phyloP scores from a whole-genome alignment of 2,888 invertebrate species.

The Pseudococcus longispinus region DNA sequence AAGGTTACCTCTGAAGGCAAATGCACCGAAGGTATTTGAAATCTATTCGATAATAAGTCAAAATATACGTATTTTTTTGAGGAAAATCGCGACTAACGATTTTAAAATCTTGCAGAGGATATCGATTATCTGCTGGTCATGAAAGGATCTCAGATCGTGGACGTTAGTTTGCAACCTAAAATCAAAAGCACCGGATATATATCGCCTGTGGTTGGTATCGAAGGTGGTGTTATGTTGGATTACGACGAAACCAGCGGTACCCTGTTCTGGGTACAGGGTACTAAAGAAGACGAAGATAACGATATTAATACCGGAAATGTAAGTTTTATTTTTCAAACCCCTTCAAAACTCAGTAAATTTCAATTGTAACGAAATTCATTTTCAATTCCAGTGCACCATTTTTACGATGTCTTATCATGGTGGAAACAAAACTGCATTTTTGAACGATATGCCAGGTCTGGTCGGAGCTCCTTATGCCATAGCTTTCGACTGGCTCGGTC shows the following conservation, averaged over 20 bases:
- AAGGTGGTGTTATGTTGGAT: conserved; percentile 87
- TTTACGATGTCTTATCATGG: conserved; percentile 84
- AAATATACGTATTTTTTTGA: not conserved
- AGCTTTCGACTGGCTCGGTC: conserved; percentile 96
- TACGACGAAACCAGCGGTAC: conserved; percentile 86
- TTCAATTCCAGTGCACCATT: conserved; percentile 76
- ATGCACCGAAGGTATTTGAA: conserved; percentile 50
- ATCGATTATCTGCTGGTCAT: conserved; percentile 88
- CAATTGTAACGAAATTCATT: not conserved
- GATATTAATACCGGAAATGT: conserved; percentile 65
- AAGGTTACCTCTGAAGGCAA: conserved; percentile 63
- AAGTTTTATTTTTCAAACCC: not conserved
- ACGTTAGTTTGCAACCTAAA: conserved; percentile 77
- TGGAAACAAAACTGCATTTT: conserved; percentile 82
- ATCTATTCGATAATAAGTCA: not conserved
- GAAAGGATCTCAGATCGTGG: conserved; percentile 87
- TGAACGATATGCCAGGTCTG: conserved; percentile 82
- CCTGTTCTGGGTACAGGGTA: conserved; percentile 85
- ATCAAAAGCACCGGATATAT: conserved; percentile 80
- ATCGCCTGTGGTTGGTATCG: conserved; percentile 86
- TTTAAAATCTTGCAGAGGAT: conserved; percentile 69
- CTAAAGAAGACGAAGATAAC: conserved; percentile 74
- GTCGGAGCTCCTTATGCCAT: conserved; percentile 89
- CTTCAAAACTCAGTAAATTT: not conserved
- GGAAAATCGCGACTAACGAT: too few species aligned